phyloP scores from a whole-genome alignment of 2,888 invertebrate species.

The Lathronympha strigana region DNA sequence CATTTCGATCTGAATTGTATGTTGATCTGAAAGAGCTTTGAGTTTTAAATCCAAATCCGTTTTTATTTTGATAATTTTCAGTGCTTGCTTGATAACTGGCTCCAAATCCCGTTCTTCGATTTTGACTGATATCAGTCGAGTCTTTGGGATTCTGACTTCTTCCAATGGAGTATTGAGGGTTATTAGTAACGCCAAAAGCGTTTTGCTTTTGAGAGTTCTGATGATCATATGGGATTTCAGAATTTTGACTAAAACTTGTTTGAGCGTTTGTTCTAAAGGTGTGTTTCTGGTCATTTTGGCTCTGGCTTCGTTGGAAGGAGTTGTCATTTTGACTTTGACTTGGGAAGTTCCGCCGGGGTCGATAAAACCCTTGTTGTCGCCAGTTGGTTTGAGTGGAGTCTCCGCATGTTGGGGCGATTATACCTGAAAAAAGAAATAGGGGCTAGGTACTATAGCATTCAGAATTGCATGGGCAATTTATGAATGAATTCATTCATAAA shows the following conservation, averaged over 20 bases:
- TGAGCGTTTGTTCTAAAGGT: background rate
- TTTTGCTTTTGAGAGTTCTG: constrained; percentile 4
- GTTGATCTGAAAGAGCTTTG: background rate
- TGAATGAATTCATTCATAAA: no score
- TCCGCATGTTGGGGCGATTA: constrained; percentile 8
- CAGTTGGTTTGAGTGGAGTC: background rate
- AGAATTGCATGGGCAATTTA: no score
- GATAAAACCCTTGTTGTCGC: constrained; percentile 7
- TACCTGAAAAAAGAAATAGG: background rate
- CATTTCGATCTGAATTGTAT: background rate
- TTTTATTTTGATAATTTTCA: background rate
- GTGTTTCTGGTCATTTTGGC: background rate
- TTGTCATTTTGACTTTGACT: constrained; percentile 10
- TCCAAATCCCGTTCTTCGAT: background rate
- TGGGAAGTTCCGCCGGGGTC: constrained; percentile 10
- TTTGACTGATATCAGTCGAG: background rate
- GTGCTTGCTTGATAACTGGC: background rate
- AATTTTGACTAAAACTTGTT: background rate
- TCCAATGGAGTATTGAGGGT: constrained; percentile 12
- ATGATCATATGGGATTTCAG: background rate
- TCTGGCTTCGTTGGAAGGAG: background rate
- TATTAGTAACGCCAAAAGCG: background rate
- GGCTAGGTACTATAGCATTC: no score
- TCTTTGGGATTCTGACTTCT: background rate
- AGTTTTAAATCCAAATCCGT: constrained; percentile 1